phyloP scores from a whole-genome alignment of 2,113 vertebrate species.

The Limnothrissa miodon region DNA sequence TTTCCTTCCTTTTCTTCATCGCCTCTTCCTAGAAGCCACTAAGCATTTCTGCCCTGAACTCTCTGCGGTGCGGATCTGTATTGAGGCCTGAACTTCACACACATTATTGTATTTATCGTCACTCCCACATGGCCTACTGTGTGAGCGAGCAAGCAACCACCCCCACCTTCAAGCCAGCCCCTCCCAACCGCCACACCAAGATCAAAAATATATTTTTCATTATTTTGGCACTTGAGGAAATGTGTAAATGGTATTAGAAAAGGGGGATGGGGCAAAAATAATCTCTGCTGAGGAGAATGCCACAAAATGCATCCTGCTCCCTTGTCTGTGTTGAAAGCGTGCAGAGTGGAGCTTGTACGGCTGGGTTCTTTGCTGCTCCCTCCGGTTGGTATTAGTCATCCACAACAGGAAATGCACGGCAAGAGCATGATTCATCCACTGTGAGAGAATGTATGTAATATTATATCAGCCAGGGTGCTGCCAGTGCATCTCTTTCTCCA shows the following conservation, averaged over 20 bases:
- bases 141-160: background rate
- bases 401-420: slow-evolving; percentile 43
- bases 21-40: slow-evolving; percentile 12
- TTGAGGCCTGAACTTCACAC: background rate
- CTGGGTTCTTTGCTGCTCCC: slow-evolving; percentile 18
- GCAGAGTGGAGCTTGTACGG: slow-evolving; percentile 4
- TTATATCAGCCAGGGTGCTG: slow-evolving; percentile 18
- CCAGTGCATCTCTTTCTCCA: background rate
- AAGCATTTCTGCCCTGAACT: background rate
- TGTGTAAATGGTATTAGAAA: background rate
- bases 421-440: slow-evolving; percentile 43
- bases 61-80: background rate
- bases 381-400: slow-evolving; percentile 45
- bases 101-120: background rate
- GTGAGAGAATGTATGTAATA: slow-evolving; percentile 40
- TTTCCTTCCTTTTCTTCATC: background rate
- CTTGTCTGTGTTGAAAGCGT: background rate
- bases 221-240: background rate
- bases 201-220: background rate
- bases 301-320: background rate
- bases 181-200: background rate
- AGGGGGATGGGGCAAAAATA: background rate
- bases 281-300: background rate
- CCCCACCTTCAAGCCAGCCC: background rate
- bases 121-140: background rate